Base-by-base conservation (phyloP, 2,797 vertebrate genomes). In the Tenualosa thibaudeaui region DNA sequence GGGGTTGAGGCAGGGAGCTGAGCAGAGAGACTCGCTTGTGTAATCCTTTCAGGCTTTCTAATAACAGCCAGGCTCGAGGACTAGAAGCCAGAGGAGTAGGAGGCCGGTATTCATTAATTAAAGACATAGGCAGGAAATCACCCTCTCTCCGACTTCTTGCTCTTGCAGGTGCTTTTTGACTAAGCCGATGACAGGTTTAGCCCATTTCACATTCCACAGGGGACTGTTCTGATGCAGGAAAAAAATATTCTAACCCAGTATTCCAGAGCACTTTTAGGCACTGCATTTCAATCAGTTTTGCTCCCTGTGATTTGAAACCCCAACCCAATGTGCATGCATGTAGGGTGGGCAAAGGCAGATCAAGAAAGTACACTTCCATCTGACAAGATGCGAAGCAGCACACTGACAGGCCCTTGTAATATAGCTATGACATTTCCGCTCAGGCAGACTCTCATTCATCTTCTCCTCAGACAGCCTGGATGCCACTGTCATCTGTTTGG, bases 261-360 rank as follows among this genome's bases (percentile, higher is more conserved):
- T 71, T 65, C n/a, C n/a, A 9, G 12, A 71, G 65, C 31, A 71
- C 5, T 71, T 62, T 71, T 71, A 65, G 65, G 26, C 13, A 6
- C 31, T 71, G 65, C 65, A 71, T 71, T 71, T 71, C 65, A 71
- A 71, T 71, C 65, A 68, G 65, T 71, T 71, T 71, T 71, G 26
- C 65, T 71, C 65, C 13, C 65, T 17, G 65, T 17, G 31, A 71
- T 71, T 71, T 71, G 65, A 37, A 37, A 71, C 65, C 15, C 65
- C 13, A 31, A 3, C 13, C 65, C 26, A 71, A 31, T 40, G 31
- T 15, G 65, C 12, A 37, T 71, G 12, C 31, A 15, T 71, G 26
- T 15, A 71, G 65, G 12, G 1, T 3, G 5, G 13, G 65, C 26
- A 71, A 3, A 71, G 65, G 65, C 26, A 71, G 65, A 71, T 71